Evolutionary conservation across 2,888 invertebrate species (phyloP).

Genomic region (Cephus runcator): DNA sequence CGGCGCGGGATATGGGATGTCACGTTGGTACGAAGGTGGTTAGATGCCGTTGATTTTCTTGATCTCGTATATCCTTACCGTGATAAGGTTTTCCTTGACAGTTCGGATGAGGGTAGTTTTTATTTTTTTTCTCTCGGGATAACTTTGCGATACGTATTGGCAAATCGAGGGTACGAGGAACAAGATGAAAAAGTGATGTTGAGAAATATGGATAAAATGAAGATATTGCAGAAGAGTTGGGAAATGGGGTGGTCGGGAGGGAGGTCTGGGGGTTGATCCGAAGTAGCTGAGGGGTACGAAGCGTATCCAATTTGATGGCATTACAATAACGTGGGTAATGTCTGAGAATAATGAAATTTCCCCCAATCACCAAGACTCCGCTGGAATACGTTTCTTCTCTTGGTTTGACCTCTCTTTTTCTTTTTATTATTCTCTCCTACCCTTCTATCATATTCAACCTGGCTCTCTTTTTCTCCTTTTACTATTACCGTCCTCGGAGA

Average conservation of each 20-base stretch:
- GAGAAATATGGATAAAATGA: too few species aligned
- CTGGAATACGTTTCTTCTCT: slow-evolving; percentile 52
- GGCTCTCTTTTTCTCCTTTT: too few species aligned
- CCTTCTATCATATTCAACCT: background rate
- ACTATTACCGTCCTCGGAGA: too few species aligned
- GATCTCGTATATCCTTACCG: too few species aligned
- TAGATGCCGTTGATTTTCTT: too few species aligned
- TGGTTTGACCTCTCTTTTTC: slow-evolving; percentile 20
- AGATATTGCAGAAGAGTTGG: background rate
- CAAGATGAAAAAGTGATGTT: too few species aligned
- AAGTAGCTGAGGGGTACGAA: slow-evolving; percentile 40
- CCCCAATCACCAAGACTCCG: slow-evolving; percentile 61
- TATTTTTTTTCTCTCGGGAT: too few species aligned
- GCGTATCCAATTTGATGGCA: slow-evolving; percentile 64
- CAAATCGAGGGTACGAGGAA: too few species aligned
- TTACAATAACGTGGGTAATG: slow-evolving; percentile 64
- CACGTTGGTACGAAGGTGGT: too few species aligned
- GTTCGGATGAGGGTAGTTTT: too few species aligned
- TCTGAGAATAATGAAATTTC: slow-evolving; percentile 64
- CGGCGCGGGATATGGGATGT: slow-evolving; percentile 17
- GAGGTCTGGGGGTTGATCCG: background rate
- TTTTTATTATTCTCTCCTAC: slow-evolving; percentile 5
- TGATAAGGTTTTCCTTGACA: too few species aligned
- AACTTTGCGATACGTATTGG: too few species aligned
- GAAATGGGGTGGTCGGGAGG: background rate